Conservation (phyloP, 2,113 vertebrate genomes). For the Limanda limanda region DNA sequence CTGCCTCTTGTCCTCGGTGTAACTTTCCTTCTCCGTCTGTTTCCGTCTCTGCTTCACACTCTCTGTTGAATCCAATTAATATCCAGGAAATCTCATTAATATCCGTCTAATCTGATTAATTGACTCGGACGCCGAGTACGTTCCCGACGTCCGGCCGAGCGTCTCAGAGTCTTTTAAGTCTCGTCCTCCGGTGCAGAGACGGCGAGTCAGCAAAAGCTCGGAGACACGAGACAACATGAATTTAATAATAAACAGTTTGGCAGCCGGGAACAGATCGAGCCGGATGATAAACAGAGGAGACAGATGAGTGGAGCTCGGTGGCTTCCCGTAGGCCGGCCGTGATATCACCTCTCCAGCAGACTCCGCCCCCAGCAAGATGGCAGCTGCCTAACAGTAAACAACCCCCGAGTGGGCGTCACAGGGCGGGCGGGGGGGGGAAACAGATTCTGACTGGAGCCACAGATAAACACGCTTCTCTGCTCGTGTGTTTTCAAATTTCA, state of each 20-base stretch:
- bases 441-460: background rate
- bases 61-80: background rate
- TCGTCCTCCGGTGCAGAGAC: background rate
- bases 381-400: constrained; percentile 48
- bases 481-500: background rate
- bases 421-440: background rate
- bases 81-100: background rate
- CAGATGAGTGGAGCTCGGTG: constrained; percentile 54
- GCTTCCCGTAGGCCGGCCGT: constrained; percentile 54
- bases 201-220: background rate
- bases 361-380: constrained; percentile 63
- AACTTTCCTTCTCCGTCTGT: background rate
- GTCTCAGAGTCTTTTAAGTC: background rate
- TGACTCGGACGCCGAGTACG: background rate
- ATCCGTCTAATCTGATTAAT: background rate
- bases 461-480: constrained; percentile 7
- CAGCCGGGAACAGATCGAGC: constrained; percentile 50
- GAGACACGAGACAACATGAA: constrained; percentile 27
- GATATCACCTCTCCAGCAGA: constrained; percentile 67
- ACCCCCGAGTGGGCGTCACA: constrained; percentile 6
- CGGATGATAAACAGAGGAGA: constrained; percentile 55
- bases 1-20: too few relatives aligned
- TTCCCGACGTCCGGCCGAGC: background rate
- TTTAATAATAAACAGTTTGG: constrained; percentile 55
- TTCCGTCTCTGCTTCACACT: background rate